These are phyloP conservation scores for Menidia beryllina DNA, from an alignment of 2,113 vertebrate genomes.

Conservation along the genomic window DNA sequence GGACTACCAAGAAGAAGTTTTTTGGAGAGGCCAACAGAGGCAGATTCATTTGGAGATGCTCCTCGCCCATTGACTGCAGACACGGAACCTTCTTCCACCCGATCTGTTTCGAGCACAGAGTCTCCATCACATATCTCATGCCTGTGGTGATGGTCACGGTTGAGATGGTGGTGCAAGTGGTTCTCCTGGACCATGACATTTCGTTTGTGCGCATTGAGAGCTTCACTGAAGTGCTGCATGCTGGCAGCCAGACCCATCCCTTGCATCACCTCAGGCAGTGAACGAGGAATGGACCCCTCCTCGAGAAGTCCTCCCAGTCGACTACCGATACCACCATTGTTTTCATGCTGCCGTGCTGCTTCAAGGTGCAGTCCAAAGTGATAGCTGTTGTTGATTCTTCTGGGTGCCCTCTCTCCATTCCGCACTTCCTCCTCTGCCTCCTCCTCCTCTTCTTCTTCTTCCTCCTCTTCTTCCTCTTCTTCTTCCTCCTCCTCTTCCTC, in stretches of 20 bases:
- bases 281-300: conserved; percentile 87
- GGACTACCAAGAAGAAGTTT: conserved; percentile 98
- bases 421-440: conserved; percentile 90
- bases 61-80: conserved; percentile 91
- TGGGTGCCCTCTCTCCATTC: conserved; percentile 88
- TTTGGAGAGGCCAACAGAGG: conserved; percentile 95
- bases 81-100: conserved; percentile 89
- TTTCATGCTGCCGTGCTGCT: conserved; percentile 93
- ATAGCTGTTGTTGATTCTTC: conserved; percentile 88
- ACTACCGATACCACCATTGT: conserved; percentile 83
- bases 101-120: conserved; percentile 93
- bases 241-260: conserved; percentile 96
- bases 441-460: conserved; percentile 92
- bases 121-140: conserved; percentile 94
- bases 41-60: conserved; percentile 94
- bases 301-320: conserved; percentile 70
- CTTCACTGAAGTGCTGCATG: conserved; percentile 99
- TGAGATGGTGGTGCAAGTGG: conserved; percentile 86
- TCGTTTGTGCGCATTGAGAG: conserved; percentile 95
- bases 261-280: conserved; percentile 96
- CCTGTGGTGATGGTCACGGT: conserved; percentile 70
- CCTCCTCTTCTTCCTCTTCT: conserved; percentile 97
- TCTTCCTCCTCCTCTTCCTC: conserved; percentile 96
- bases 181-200: conserved; percentile 90
- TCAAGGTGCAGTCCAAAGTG: conserved; percentile 95